Evolutionary conservation across 2,888 invertebrate genomes (phyloP), one percentile per base, ranked within the genome.

Genomic region (Pogonocherus hispidulus): DNA sequence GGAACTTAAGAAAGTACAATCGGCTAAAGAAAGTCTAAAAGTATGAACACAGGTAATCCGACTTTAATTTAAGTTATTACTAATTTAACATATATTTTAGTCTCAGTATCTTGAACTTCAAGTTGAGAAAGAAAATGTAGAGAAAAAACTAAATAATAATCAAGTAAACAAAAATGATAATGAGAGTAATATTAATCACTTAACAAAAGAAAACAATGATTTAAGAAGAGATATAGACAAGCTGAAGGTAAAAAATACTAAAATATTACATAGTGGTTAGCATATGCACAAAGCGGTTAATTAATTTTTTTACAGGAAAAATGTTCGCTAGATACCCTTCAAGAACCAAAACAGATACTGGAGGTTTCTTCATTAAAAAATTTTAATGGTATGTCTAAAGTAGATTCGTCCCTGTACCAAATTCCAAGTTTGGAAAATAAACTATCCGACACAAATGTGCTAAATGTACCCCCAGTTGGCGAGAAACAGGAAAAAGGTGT

Each of bases 1-100:
- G 20, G 87, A 89, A 70, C 66, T 87, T n/a, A 86, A 87, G 60
- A 86, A 87, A 74, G 81, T 81, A 4, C 74, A 79, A 51, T 76
- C 71, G 22, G 80, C 82, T 16, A 84, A 81, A 52, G 85, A 86
- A 20, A 82, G 80, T 59, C 83, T 87, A 76, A 87, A 86, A 83
- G 88, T 88, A 63, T 27, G 41, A 49, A 32, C 19, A 52, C 8
- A 32, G 6, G n/a, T 47, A 19, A 37, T 8, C 14, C 11, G 32
- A 41, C 22, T 8, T 18, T 5, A 19, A 37, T 8, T 35, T 46
- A n/a, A n/a, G n/a, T n/a, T n/a, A n/a, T 68, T 35, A 64, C 65
- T 55, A 35, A 47, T 27, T 27, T 27, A 27, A 8, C 27, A 56
- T 67, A 14, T 20, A 62, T 70, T 68, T 78, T 79, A 86, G 85